Conservation (phyloP, 2,888 invertebrate species). For the Myopa testacea region DNA sequence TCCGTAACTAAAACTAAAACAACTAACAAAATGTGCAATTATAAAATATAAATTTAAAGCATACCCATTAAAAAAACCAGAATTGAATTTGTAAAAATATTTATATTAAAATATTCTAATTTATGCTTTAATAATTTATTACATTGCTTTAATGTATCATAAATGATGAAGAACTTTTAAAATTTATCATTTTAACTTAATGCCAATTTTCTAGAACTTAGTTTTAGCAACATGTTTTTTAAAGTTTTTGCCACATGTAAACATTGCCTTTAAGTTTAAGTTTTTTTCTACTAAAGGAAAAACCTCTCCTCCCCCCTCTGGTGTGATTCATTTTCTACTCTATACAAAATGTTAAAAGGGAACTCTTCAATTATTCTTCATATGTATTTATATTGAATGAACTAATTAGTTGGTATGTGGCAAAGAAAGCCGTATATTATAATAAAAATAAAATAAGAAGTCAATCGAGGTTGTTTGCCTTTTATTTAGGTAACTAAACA, state of each 20-base stretch:
- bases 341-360: conserved; percentile 14
- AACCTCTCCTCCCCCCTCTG: too few relatives aligned
- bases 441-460: conserved; percentile 34
- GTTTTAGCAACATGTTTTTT: neutral
- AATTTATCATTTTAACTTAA: neutral
- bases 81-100: conserved; percentile 24
- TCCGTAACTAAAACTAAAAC: conserved; percentile 1
- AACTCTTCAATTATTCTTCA: conserved; percentile 15
- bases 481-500: too few relatives aligned
- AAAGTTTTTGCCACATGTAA: conserved; percentile 14
- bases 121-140: conserved; percentile 29
- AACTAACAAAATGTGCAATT: conserved; percentile 31
- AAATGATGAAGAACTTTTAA: neutral
- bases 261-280: conserved; percentile 7
- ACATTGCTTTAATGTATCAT: neutral
- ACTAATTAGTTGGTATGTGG: too few relatives aligned
- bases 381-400: neutral
- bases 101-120: neutral
- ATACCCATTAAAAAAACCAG: neutral
- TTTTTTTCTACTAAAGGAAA: neutral
- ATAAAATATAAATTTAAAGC: conserved; percentile 7
- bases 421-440: conserved; percentile 35
- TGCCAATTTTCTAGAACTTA: neutral
- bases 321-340: conserved; percentile 26
- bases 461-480: too few relatives aligned